phyloP scores from a whole-genome alignment of 2,797 vertebrate genomes.

The Sebastes diploproa region DNA sequence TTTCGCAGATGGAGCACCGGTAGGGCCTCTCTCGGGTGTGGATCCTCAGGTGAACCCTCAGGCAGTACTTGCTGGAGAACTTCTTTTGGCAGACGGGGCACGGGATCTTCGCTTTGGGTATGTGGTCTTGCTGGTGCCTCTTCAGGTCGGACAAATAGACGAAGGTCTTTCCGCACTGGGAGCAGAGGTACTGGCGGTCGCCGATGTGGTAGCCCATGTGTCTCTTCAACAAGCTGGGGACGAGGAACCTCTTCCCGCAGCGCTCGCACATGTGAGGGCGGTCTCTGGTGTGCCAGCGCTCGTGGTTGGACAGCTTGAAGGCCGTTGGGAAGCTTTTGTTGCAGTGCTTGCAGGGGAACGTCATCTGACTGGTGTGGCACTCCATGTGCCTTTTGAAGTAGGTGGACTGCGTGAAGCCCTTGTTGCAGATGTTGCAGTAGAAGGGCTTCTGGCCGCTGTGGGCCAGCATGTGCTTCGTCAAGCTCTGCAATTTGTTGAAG shows the following conservation, averaged over 20 bases:
- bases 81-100: conserved; percentile 79
- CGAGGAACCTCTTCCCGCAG: conserved; percentile 79
- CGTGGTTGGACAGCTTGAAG: conserved; percentile 82
- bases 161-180: conserved; percentile 80
- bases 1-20: conserved; percentile 75
- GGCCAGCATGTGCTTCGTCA: conserved; percentile 81
- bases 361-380: conserved; percentile 80
- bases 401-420: conserved; percentile 80
- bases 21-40: conserved; percentile 78
- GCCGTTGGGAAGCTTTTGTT: conserved; percentile 79
- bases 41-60: conserved; percentile 77
- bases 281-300: conserved; percentile 84
- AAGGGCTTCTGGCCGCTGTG: conserved; percentile 84
- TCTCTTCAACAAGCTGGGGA: conserved; percentile 78
- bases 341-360: conserved; percentile 79
- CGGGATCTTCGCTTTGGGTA: conserved; percentile 76
- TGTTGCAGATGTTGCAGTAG: conserved; percentile 78
- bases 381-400: conserved; percentile 82
- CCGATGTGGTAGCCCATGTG: conserved; percentile 82
- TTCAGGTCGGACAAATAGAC: conserved; percentile 79
- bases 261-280: conserved; percentile 83
- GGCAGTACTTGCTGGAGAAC: conserved; percentile 79
- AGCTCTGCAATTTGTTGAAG: conserved; percentile 78
- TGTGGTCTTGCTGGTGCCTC: conserved; percentile 79
- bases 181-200: conserved; percentile 78